Conservation (phyloP, 2,797 vertebrate genomes). For the Hydrophis major region DNA sequence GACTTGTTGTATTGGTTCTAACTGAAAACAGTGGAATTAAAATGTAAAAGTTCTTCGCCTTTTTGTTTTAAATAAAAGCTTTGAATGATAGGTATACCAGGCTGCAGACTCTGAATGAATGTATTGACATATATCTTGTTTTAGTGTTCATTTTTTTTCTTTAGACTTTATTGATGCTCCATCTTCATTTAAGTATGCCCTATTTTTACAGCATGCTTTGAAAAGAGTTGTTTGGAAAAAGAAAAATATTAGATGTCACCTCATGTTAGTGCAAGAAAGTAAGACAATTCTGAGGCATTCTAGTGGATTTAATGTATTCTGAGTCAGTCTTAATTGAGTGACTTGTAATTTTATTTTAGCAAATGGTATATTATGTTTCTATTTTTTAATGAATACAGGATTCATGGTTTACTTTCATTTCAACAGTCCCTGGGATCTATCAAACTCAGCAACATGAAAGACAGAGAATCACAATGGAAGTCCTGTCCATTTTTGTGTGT, state of each 20-base stretch:
- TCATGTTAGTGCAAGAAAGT: conserved; percentile 42
- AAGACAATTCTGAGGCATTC: conserved; percentile 58
- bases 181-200: background rate
- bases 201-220: conserved; percentile 13
- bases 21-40: background rate
- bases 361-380: conserved; percentile 4
- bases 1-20: background rate
- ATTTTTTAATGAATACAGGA: background rate
- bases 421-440: background rate
- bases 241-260: conserved; percentile 50
- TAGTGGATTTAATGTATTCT: conserved; percentile 52
- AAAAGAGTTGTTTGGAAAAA: background rate
- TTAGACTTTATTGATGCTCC: background rate
- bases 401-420: background rate
- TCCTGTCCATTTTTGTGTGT: background rate
- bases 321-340: conserved; percentile 55
- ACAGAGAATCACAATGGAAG: background rate
- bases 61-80: background rate
- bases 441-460: background rate
- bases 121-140: background rate
- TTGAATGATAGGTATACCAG: background rate
- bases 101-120: background rate
- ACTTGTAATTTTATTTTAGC: conserved; percentile 41
- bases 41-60: background rate
- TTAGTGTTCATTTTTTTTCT: background rate